Evolutionary conservation across 2,797 vertebrate genomes (phyloP).

Genomic region (Alauda arvensis): DNA sequence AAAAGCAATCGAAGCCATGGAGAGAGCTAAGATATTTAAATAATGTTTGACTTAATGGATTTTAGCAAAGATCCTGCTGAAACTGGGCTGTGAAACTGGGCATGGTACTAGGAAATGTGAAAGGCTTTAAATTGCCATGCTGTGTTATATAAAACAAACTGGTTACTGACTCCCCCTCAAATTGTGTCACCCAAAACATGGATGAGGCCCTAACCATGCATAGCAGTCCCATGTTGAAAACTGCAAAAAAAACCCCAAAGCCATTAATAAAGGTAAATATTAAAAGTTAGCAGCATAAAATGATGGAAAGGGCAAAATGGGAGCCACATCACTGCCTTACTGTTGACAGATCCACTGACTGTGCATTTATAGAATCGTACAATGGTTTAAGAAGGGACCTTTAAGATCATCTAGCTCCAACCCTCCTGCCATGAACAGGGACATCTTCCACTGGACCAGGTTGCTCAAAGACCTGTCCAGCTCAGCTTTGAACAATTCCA

Average conservation of each 20-base stretch:
- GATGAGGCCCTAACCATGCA: background rate
- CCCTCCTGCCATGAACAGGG: background rate
- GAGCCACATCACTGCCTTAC: background rate
- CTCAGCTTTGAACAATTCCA: background rate
- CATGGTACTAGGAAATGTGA: background rate
- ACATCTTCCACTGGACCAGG: background rate
- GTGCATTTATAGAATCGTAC: background rate
- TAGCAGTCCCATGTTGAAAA: background rate
- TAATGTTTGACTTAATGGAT: background rate
- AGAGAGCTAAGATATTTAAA: background rate
- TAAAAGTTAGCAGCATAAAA: background rate
- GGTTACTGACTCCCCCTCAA: background rate
- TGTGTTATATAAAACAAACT: background rate
- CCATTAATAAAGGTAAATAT: background rate
- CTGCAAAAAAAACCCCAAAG: background rate
- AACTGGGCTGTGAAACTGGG: background rate
- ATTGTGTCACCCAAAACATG: background rate
- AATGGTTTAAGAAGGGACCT: background rate
- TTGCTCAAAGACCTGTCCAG: background rate
- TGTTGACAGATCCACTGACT: background rate
- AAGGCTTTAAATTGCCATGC: background rate
- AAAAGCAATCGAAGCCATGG: background rate
- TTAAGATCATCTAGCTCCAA: background rate
- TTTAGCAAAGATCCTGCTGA: background rate
- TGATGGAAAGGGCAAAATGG: background rate